A percentile compares a stretch with the other conserved stretches of the same genome.
phyloP scores from a whole-genome alignment of 2,888 invertebrate genomes.

The Malacosoma neustria region DNA sequence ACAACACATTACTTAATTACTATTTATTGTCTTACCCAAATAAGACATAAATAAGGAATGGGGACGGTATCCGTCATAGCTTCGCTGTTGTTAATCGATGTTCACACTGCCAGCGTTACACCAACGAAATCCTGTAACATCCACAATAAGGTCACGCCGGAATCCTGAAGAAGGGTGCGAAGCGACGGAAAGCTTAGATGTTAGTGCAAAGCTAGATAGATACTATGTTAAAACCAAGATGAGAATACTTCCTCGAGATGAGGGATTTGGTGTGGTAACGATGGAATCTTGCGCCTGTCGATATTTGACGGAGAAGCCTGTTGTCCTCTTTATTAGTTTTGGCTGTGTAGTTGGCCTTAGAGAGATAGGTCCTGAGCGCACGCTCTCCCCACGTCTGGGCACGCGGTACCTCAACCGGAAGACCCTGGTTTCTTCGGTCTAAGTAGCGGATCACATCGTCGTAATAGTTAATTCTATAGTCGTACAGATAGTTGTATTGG shows the following conservation, averaged over 20 bases:
- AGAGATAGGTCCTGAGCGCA: conserved; percentile 80
- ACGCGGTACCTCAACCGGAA: conserved; percentile 80
- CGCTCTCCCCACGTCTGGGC: conserved; percentile 92
- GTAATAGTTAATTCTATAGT: conserved; percentile 90
- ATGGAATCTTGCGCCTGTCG: conserved; percentile 80
- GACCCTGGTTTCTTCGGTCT: conserved; percentile 83
- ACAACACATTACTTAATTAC: conserved; percentile 42
- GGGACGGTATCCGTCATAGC: conserved; percentile 49
- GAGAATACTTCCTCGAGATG: conserved; percentile 83
- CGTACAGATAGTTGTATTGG: conserved; percentile 87
- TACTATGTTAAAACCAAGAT: conserved; percentile 65
- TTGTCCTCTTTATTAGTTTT: conserved; percentile 76
- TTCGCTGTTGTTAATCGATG: conserved; percentile 7
- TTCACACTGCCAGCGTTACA: conserved; percentile 34
- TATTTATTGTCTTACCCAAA: conserved; percentile 61
- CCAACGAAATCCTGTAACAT: conserved; percentile 70
- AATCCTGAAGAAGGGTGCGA: conserved; percentile 40
- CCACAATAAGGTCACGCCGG: conserved; percentile 60
- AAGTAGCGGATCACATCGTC: conserved; percentile 89
- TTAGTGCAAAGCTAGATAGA: conserved; percentile 70
- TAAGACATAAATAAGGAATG: conserved; percentile 57
- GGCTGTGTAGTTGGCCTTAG: conserved; percentile 80
- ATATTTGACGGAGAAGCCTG: conserved; percentile 76
- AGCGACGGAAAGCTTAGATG: conserved; percentile 59
- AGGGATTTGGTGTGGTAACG: conserved; percentile 84